Base-by-base conservation (phyloP, 2,113 vertebrate species). In the Neopipo cinnamomea region DNA sequence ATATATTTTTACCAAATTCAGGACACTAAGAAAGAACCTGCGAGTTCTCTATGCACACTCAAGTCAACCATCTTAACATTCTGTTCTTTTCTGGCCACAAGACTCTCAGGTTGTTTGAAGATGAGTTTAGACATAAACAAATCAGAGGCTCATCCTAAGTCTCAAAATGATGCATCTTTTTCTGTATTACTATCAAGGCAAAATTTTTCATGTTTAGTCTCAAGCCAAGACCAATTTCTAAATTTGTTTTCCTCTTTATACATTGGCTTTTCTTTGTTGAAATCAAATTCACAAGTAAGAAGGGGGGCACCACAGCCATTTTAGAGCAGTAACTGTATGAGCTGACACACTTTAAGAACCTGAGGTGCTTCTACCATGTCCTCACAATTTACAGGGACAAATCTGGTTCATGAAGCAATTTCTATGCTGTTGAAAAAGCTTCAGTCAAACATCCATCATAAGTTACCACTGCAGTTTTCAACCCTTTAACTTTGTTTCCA, bases 341-440 rank as follows among this genome's bases (percentile, higher is more conserved):
- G 5, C 24, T 61, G 12, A 25, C 49, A 49, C 46, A 41, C 8
- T 39, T 58, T 77, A 46, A 66, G 33, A 62, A 37, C 25, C 35
- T 0, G 0, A 6, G 0, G 23, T 58, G 23, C 41, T 77, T 73
- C 66, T 47, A 18, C 14, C 31, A 35, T 1, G 9, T 44, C 23
- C 25, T 75, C 20, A 53, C 35, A 83, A 53, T 31, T 53, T 19
- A 62, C 37, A 76, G 33, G 31, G 25, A 63, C 21, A 47, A 71
- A 83, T 21, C 28, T 37, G 16, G 15, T 59, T 63, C 62, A 28
- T 5, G 7, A 72, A 68, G 23, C 33, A 30, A 24, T 39, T 72
- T 46, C 61, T 71, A 8, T 15, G 13, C 23, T 71, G 20, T 2
- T 58, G 47, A 53, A 79, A 79, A 91, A 75, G 27, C 73, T 63